Evolutionary conservation across 2,797 vertebrate species (phyloP), one percentile per base, ranked within the genome.

Genomic region (Mallotus villosus): DNA sequence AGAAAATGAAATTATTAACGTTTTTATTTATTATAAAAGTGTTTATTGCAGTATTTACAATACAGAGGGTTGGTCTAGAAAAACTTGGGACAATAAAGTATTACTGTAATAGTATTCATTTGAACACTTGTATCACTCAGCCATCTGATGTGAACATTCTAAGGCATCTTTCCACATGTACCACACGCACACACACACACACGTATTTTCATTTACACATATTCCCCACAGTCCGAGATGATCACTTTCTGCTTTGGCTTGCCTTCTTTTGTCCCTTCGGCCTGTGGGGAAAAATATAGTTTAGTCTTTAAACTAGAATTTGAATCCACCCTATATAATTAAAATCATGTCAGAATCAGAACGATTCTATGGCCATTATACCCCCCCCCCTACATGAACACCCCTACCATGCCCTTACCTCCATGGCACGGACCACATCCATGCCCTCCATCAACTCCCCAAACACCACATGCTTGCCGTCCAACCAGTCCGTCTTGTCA

Each of bases 201-300:
- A 4, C n/a, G 6, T 64, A 14, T 22, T 53, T 49, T 17, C 58
- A 57, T n/a, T 37, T 53, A 32, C 22, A 57, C 27, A 53, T 41
- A 64, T 14, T 41, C 96, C 71, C 97, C 97, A 5, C 97, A 99
- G 89, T 98, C 96, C 0, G 97, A 94, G 71, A 99, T 96, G 68
- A 99, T 97, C 77, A 99, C 93, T 83, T 98, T 99, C 92, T 99
- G 95, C 89, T 97, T 97, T 0, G 96, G 91, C 75, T 98, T 99
- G 71, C 97, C 96, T 0, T 98, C 96, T 72, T 99, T 99, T 83
- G 86, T 82, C 78, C 97, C 97, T 80, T 98, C 95, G 82, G 95
- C 96, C 97, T 99, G 86, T 14, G 65, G 4, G 65, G 4, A 71
- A 59, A 63, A 70, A 21, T 11, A 1, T 1, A n/a, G 51, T 55